Evolutionary conservation across 1,140 invertebrate species (phyloP).

Genomic region (Vollenhovia emeryi): DNA sequence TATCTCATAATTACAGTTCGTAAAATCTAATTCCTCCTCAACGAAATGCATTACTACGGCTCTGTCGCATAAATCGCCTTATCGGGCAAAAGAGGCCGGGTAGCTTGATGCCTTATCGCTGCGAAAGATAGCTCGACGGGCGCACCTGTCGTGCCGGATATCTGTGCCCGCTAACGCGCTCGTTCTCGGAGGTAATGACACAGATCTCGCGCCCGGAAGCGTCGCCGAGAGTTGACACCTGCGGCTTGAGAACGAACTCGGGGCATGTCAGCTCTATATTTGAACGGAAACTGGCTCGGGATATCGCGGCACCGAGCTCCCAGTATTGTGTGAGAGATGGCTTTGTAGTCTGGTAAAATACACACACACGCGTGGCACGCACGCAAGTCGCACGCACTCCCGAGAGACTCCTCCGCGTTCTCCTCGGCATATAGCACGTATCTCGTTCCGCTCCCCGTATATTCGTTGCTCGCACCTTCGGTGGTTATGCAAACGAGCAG

Average conservation of each 20-base stretch:
- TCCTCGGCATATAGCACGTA: conserved; percentile 1
- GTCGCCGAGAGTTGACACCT: conserved; percentile 77
- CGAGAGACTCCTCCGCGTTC: conserved; percentile 2
- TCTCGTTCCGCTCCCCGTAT: conserved; percentile 53
- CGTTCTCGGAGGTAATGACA: conserved; percentile 56
- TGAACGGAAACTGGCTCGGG: conserved; percentile 77
- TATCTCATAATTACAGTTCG: not conserved
- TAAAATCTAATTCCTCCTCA: not conserved
- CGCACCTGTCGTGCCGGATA: conserved; percentile 60
- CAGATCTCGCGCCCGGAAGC: conserved; percentile 77
- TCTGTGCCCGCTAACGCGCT: not conserved
- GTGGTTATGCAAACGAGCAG: conserved; percentile 68
- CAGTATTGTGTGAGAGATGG: conserved; percentile 77
- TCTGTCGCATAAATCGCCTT: conserved; percentile 37
- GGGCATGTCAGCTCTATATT: conserved; percentile 72
- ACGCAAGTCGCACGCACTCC: conserved; percentile 48
- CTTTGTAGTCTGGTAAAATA: conserved; percentile 74
- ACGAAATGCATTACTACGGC: not conserved
- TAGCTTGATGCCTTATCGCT: conserved; percentile 37
- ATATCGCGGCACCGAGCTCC: conserved; percentile 73
- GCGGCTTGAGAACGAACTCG: conserved; percentile 73
- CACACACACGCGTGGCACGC: conserved; percentile 4
- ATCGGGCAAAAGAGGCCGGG: not conserved
- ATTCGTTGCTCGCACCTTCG: conserved; percentile 63
- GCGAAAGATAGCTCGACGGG: conserved; percentile 23